These are phyloP conservation scores for Mesochorus sp. DNA, from an alignment of 2,888 invertebrate genomes.

Conservation along the genomic window DNA sequence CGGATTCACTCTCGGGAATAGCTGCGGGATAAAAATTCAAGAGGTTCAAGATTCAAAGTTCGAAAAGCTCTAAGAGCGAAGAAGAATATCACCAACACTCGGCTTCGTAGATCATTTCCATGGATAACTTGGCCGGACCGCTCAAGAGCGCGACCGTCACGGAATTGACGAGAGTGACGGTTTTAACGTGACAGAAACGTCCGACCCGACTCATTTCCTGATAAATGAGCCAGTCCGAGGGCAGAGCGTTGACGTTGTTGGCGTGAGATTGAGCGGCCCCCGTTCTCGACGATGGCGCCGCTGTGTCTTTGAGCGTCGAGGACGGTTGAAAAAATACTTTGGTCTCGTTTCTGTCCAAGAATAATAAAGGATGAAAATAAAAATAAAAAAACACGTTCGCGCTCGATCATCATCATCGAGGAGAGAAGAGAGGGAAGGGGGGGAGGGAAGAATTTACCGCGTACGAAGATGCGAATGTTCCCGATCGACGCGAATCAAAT, in stretches of 20 bases:
- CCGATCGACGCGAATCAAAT: slow-evolving; percentile 89
- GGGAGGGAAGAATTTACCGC: too few relatives aligned
- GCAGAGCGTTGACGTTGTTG: slow-evolving; percentile 83
- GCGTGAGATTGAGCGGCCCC: slow-evolving; percentile 78
- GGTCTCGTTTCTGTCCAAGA: slow-evolving; percentile 85
- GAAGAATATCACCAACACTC: slow-evolving; percentile 80
- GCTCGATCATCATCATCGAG: too few relatives aligned
- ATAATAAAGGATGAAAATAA: slow-evolving; percentile 63
- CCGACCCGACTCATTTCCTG: slow-evolving; percentile 92
- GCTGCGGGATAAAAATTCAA: slow-evolving; percentile 67
- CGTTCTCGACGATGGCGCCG: slow-evolving; percentile 75
- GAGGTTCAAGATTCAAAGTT: not conserved
- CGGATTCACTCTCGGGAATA: slow-evolving; percentile 80
- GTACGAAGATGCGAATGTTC: slow-evolving; percentile 86
- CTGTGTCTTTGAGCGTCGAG: slow-evolving; percentile 84
- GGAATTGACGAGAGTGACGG: slow-evolving; percentile 92
- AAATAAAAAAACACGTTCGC: not conserved
- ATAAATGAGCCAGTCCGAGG: slow-evolving; percentile 93
- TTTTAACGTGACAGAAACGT: slow-evolving; percentile 88
- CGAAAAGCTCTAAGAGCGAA: too few relatives aligned
- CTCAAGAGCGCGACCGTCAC: slow-evolving; percentile 91
- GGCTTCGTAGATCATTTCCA: slow-evolving; percentile 80
- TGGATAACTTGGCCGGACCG: slow-evolving; percentile 87
- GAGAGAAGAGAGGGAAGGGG: too few relatives aligned
- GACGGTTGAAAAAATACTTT: slow-evolving; percentile 86